phyloP scores from a whole-genome alignment of 1,140 invertebrate genomes.

The Tetramorium simillimum region DNA sequence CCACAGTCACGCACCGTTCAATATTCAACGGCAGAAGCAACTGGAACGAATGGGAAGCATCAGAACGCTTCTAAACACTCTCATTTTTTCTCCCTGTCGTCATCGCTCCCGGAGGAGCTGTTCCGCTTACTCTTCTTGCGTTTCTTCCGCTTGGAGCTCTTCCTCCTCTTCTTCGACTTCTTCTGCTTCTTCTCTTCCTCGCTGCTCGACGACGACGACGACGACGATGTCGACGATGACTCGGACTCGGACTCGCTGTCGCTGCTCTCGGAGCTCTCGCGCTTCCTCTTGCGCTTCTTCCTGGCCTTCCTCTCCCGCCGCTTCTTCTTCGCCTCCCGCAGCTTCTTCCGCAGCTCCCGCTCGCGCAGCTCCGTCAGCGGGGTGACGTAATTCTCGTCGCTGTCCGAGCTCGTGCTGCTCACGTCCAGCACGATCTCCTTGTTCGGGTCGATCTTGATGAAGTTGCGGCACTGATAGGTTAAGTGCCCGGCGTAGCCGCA shows the following conservation, averaged over 20 bases:
- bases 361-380: constrained; percentile 92
- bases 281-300: constrained; percentile 75
- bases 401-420: constrained; percentile 94
- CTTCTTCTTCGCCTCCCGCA: constrained; percentile 85
- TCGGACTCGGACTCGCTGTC: constrained; percentile 75
- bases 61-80: too few species aligned
- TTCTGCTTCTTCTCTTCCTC: constrained; percentile 77
- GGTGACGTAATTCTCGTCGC: constrained; percentile 93
- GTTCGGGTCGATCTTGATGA: constrained; percentile 94
- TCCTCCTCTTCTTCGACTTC: constrained; percentile 73
- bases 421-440: constrained; percentile 97
- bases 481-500: constrained; percentile 98
- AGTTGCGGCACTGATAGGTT: constrained; percentile 98
- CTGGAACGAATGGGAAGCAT: not conserved
- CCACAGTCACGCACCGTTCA: not conserved
- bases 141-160: constrained; percentile 80
- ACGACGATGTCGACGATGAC: not conserved
- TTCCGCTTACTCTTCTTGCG: constrained; percentile 81
- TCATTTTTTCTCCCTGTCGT: not conserved
- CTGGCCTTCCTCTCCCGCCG: constrained; percentile 85
- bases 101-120: constrained; percentile 71
- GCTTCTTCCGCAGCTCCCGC: constrained; percentile 90
- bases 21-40: not conserved
- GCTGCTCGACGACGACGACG: constrained; percentile 60
- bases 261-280: constrained; percentile 70